These are phyloP conservation scores for Caenorhabditis plicata DNA, from an alignment of 2,888 invertebrate genomes.

Conservation along the genomic window DNA sequence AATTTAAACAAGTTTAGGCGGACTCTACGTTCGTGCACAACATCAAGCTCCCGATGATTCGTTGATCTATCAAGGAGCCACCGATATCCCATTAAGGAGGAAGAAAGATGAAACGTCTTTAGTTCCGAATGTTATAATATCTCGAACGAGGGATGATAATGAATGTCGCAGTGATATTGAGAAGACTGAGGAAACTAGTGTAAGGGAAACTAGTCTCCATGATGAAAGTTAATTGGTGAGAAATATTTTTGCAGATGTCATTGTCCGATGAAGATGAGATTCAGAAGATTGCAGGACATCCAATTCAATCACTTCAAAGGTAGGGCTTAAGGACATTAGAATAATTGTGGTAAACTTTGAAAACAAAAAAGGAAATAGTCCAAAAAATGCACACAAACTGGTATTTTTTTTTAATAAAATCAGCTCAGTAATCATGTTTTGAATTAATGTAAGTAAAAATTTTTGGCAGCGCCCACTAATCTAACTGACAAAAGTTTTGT, in stretches of 20 bases:
- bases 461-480: too few species aligned
- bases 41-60: conserved; percentile 41
- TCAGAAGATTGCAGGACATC: conserved; percentile 17
- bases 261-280: conserved; percentile 56
- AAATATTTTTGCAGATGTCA: conserved; percentile 39
- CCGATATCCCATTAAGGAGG: conserved; percentile 27
- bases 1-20: conserved; percentile 30
- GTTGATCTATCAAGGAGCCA: conserved; percentile 40
- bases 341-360: conserved; percentile 36
- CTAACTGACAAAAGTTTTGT: too few species aligned
- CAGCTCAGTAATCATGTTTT: too few species aligned
- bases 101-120: conserved; percentile 6
- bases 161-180: conserved; percentile 54
- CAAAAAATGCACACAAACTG: too few species aligned
- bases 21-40: conserved; percentile 52
- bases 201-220: too few species aligned
- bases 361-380: too few species aligned
- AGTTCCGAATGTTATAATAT: conserved; percentile 50
- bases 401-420: too few species aligned
- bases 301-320: conserved; percentile 5
- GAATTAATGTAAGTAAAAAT: too few species aligned
- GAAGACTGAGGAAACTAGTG: conserved; percentile 54
- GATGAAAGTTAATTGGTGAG: conserved; percentile 2
- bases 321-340: conserved; percentile 24
- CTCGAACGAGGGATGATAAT: conserved; percentile 42